Evolutionary conservation across 2,888 invertebrate genomes (phyloP).

Genomic region (Cancer borealis): DNA sequence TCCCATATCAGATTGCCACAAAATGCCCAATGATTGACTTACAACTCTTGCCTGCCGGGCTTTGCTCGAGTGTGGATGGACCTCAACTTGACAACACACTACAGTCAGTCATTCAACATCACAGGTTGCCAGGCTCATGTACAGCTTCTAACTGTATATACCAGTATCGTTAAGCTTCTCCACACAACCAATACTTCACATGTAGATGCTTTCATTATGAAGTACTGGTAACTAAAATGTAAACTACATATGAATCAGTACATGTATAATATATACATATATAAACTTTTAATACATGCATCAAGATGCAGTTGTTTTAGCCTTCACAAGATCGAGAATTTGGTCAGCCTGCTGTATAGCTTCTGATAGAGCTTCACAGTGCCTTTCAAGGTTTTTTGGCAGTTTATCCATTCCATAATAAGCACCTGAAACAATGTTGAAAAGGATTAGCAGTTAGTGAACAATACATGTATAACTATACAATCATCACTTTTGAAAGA

Average conservation of each 20-base stretch:
- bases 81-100: too few relatives aligned
- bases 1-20: too few relatives aligned
- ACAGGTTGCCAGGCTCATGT: neutral
- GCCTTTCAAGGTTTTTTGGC: constrained; percentile 82
- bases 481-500: too few relatives aligned
- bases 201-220: too few relatives aligned
- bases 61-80: too few relatives aligned
- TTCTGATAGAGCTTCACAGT: constrained; percentile 82
- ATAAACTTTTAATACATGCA: neutral
- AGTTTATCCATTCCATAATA: constrained; percentile 84
- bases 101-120: neutral
- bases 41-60: too few relatives aligned
- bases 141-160: neutral
- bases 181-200: neutral
- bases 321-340: neutral
- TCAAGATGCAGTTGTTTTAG: neutral
- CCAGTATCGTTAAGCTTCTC: neutral
- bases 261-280: neutral
- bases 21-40: too few relatives aligned
- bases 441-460: neutral
- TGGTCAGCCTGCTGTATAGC: constrained; percentile 68
- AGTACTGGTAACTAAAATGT: too few relatives aligned
- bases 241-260: too few relatives aligned
- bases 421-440: constrained; percentile 80
- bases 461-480: too few relatives aligned